phyloP scores from a whole-genome alignment of 2,888 invertebrate genomes.

The Anodontia alba region DNA sequence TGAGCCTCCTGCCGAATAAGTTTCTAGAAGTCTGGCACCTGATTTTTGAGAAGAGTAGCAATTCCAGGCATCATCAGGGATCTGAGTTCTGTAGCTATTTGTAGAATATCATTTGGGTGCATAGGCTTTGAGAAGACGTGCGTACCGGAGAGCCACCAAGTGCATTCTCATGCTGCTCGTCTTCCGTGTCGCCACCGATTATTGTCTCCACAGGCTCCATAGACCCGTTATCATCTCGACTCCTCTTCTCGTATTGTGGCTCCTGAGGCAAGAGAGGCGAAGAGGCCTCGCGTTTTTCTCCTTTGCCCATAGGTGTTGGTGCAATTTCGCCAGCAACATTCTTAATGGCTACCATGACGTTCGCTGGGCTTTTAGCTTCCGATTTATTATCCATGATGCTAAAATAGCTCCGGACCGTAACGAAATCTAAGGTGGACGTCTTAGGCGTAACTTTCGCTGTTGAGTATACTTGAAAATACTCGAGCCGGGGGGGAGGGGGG shows the following conservation, averaged over 20 bases:
- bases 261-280: neutral
- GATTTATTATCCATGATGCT: no score
- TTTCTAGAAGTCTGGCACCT: no score
- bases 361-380: no score
- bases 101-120: neutral
- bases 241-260: neutral
- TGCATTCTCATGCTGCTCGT: neutral
- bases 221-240: neutral
- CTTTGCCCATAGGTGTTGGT: neutral
- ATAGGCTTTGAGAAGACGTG: neutral
- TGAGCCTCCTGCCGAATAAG: neutral
- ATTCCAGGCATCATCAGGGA: neutral
- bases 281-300: neutral
- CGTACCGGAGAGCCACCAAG: neutral
- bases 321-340: no score
- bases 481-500: no score
- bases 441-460: no score
- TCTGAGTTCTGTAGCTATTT: neutral
- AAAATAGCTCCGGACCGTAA: no score
- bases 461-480: no score
- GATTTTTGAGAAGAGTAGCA: neutral
- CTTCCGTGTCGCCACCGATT: neutral
- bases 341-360: no score
- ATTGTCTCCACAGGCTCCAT: no score
- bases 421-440: no score